A percentile compares a stretch with the other conserved stretches of the same genome.
These are phyloP conservation scores for Mesorhabditis spiculigera DNA, from an alignment of 2,888 invertebrate species.

Conservation along the genomic window DNA sequence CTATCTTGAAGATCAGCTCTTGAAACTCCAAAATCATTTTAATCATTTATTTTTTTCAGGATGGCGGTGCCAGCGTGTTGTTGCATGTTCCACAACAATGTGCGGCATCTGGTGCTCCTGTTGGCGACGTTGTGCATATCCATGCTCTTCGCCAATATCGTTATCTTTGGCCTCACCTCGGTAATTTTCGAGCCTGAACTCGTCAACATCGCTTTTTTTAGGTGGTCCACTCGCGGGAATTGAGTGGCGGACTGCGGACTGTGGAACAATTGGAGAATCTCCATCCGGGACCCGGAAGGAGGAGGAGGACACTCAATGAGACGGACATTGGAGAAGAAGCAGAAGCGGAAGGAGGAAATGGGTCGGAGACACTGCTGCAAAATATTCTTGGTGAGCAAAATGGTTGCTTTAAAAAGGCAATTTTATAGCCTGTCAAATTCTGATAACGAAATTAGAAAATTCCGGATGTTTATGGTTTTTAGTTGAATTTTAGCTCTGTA, in stretches of 20 bases:
- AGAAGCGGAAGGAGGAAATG: too few species aligned
- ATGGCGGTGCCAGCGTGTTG: slow-evolving; percentile 25
- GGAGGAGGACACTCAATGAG: too few species aligned
- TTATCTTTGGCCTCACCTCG: slow-evolving; percentile 40
- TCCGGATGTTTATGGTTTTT: too few species aligned
- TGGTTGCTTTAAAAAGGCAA: too few species aligned
- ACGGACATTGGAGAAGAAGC: too few species aligned
- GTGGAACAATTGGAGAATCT: not conserved
- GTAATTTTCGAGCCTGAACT: not conserved
- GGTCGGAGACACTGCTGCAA: too few species aligned
- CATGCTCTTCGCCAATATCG: slow-evolving; percentile 36
- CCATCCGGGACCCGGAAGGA: too few species aligned
- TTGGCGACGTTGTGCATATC: slow-evolving; percentile 32
- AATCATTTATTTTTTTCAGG: not conserved
- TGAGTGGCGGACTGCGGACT: not conserved
- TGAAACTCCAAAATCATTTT: not conserved
- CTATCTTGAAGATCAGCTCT: too few species aligned
- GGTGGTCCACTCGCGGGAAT: not conserved
- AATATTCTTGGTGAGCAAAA: too few species aligned
- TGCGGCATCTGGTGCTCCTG: slow-evolving; percentile 36
- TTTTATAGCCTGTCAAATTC: too few species aligned
- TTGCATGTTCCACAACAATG: slow-evolving; percentile 36
- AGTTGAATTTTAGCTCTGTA: too few species aligned
- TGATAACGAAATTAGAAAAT: too few species aligned
- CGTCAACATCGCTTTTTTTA: not conserved